These are phyloP conservation scores for Capromys pilorides DNA, from an alignment of 2,797 vertebrate species.

Conservation along the genomic window DNA sequence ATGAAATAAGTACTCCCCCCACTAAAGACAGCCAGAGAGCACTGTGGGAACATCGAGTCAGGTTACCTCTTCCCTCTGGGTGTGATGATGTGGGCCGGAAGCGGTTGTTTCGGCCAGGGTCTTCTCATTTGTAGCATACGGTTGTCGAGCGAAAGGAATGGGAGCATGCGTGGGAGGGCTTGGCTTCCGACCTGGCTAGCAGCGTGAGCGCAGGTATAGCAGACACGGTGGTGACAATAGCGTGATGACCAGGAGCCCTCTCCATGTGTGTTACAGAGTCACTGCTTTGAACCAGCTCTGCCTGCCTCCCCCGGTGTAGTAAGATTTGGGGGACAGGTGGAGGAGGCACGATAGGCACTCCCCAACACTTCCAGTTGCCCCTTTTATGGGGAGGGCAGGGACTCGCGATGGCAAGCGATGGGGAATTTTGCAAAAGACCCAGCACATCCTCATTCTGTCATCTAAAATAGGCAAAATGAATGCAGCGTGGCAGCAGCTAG, in stretches of 20 bases:
- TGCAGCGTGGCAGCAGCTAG: neutral
- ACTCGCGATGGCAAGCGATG: neutral
- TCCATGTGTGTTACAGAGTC: neutral
- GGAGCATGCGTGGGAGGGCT: neutral
- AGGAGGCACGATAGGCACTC: neutral
- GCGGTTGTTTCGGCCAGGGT: neutral
- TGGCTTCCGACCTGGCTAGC: accelerated
- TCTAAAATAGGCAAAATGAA: neutral
- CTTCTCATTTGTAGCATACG: neutral
- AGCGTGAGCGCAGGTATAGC: neutral
- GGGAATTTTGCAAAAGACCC: neutral
- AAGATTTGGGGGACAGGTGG: neutral
- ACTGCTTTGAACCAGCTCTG: neutral
- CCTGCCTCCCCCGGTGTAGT: neutral
- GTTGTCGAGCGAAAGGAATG: neutral
- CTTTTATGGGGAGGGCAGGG: neutral
- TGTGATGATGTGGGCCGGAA: neutral
- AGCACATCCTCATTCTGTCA: neutral
- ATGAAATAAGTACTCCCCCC: neutral
- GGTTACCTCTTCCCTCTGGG: neutral
- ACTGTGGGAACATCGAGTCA: neutral
- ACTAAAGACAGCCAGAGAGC: neutral
- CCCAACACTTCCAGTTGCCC: neutral
- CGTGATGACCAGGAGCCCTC: neutral
- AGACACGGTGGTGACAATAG: neutral